Evolutionary conservation across 2,888 invertebrate species (phyloP), one percentile per base, ranked within the genome.

Genomic region (Julus scanicus): DNA sequence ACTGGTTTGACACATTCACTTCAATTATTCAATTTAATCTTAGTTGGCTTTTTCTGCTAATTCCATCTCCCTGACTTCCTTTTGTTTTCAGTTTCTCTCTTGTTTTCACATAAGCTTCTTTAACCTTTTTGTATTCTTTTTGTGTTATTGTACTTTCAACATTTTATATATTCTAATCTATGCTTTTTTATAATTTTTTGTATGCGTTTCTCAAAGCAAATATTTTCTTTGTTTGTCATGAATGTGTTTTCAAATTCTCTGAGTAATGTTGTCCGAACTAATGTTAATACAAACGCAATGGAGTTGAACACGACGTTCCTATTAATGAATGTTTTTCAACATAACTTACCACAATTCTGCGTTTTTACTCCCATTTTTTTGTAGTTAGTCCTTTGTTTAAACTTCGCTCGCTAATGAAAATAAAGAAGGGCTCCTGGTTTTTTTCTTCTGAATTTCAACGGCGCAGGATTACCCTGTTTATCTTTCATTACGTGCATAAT

Each of bases 11-110:
- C 71, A 71, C 71, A 71, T 71, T 71, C 71, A 29, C 71, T 71
- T 71, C 71, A 71, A 71, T 71, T 71, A 71, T 71, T 71, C 71
- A 71, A 71, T 71, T 71, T 71, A 71, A 71, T 71, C 71, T 29
- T 29, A 71, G 71, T 71, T 71, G 29, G n/a, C 71, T 71, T 71
- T 71, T n/a, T 71, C 71, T 71, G n/a, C 71, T 71, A 71, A 71
- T 71, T 71, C 71, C 71, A 29, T 71, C 71, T 71, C 71, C 11
- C 63, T 63, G 63, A 4, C 20, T 63, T 0, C 20, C n/a, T 8
- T 20, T 63, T 63, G 63, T 11, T 71, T 71, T 71, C 29, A 11
- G 71, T 71, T n/a, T 71, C 71, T 71, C 29, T 71, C 71, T 71
- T n/a, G 71, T 29, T 71, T 71, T 71, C 71, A n/a, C 29, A 8